Conservation (phyloP, 2,113 vertebrate genomes). For the human (Homo sapiens) region DNA sequence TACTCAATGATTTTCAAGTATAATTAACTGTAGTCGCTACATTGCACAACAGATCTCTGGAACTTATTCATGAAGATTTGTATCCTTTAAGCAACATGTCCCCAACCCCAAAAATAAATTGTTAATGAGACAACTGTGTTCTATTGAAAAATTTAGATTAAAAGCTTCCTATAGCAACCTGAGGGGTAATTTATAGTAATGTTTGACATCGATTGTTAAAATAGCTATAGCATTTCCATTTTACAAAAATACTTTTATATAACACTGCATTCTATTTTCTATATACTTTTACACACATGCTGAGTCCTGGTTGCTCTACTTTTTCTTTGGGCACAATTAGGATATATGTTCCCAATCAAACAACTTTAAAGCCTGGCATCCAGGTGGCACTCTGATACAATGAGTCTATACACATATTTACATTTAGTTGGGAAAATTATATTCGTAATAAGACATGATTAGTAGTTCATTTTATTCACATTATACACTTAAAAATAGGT, state of each 20-base stretch:
- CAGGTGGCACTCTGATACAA: neutral
- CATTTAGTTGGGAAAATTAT: conserved; percentile 38
- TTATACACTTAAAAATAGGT: conserved; percentile 10
- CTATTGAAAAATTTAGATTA: neutral
- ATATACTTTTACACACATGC: neutral
- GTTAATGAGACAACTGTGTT: neutral
- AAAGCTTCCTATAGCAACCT: neutral
- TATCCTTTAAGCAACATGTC: neutral
- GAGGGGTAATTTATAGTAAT: neutral
- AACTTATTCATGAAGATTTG: neutral
- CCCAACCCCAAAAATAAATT: neutral
- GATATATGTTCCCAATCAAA: neutral
- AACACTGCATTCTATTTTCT: neutral
- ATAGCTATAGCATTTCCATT: neutral
- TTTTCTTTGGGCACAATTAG: neutral
- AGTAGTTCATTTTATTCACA: neutral
- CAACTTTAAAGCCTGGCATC: neutral
- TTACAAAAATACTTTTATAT: neutral
- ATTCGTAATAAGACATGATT: conserved; percentile 36
- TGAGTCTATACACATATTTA: neutral
- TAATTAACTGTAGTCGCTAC: neutral
- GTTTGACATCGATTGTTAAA: conserved; percentile 8
- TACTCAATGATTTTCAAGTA: neutral
- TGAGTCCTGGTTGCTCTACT: neutral
- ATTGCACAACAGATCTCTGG: neutral